Base-by-base conservation (phyloP, 2,113 vertebrate genomes). In the Mesitornis unicolor region DNA sequence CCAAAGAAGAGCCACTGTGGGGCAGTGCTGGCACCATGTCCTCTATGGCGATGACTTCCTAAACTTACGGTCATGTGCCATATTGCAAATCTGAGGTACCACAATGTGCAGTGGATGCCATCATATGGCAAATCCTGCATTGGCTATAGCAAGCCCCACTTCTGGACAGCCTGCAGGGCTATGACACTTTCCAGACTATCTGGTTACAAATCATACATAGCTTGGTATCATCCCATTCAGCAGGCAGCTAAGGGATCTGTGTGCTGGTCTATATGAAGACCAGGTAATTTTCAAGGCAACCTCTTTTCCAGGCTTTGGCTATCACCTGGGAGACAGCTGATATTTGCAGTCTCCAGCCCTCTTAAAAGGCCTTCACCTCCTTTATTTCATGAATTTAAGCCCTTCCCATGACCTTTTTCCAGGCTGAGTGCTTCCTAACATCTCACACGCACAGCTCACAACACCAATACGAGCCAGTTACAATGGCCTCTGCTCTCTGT, bases 391-490 rank as follows among this genome's bases (percentile, higher is more conserved):
- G 5, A 73, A 76, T 60, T n/a, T 57, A 67, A 74, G 29, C 11
- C 47, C 51, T 63, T 74, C 7, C 8, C 16, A 29, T 50, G 36
- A 70, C 25, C 10, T 80, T 88, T 69, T 79, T 38, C 13, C 25
- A 76, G 63, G 28, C 22, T 69, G 54, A 82, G 8, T 80, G 19
- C 40, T 69, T 88, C 59, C n/a, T 80, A 48, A 69, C 36, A 57
- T 19, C 7, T 65, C 2, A 0, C 45, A 35, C 1, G 1, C 10
- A 9, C 0, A 0, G 31, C 33, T 68, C 20, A 36, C 33, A 70
- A 9, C 29, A 2, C 43, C 26, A 50, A 0, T n/a, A 50, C 2
- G 3, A 51, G 17, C 7, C 36, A 26, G 13, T 24, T 83, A 48
- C 73, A 63, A 3, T 63, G 54, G n/a, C n/a, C 63, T 73, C 42